Evolutionary conservation across 53 echinoderm and acorn worm genomes (phyloP), one percentile per base, ranked within the genome.

Genomic region (Paracentrotus lividus): DNA sequence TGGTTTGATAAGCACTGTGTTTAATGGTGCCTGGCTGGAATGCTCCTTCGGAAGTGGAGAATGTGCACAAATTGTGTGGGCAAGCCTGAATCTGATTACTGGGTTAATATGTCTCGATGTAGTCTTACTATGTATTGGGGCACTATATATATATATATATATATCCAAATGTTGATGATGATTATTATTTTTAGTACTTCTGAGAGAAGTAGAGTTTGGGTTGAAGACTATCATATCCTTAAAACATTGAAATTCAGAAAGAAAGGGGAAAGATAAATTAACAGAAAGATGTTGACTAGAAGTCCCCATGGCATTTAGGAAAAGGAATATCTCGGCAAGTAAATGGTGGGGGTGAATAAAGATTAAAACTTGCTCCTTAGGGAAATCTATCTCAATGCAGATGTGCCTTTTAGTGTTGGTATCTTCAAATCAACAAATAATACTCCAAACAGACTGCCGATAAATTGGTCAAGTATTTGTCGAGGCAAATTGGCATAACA

Each of bases 351-450:
- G 18, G 69, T 72, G 72, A 36, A 36, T 40, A 72, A 72, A 16
- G 5, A 40, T 72, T 32, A 4, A 72, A n/a, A n/a, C n/a, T n/a
- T n/a, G n/a, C n/a, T n/a, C n/a, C 72, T 40, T 16, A 38, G 72
- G 40, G 72, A 72, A 72, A 72, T 72, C 38, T 20, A 57, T 57
- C n/a, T n/a, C n/a, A n/a, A n/a, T n/a, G n/a, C n/a, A 61, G 26
- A 1, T 53, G 53, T 60, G 18, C 10, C 72, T 72, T 21, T 4
- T 32, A n/a, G n/a, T n/a, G n/a, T n/a, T n/a, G n/a, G n/a, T 20
- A 20, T 2, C 24, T 61, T 61, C 26, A 61, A n/a, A 38, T 13
- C 6, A 36, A 72, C 5, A 40, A 72, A 5, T 40, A 34, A 16
- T 72, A 40, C 21, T 72, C 72, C 1, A 40, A 36, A 72, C 36